phyloP scores from a whole-genome alignment of 1,140 invertebrate genomes.

The Scaptomyza hsui region DNA sequence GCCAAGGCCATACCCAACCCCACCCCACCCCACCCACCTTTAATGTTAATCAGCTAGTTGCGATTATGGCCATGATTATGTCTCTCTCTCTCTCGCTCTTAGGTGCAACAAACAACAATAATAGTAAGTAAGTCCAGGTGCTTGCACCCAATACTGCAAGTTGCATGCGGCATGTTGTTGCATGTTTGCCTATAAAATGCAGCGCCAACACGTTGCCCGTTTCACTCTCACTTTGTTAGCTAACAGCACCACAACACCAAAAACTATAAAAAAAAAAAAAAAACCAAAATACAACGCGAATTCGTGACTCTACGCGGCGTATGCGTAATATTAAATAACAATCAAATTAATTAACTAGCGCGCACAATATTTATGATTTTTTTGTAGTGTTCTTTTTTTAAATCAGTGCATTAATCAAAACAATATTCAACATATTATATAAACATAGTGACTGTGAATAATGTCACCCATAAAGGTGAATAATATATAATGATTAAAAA shows the following conservation, averaged over 20 bases:
- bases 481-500: constrained; percentile 42
- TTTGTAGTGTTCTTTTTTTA: too few species aligned
- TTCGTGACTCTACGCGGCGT: constrained; percentile 27
- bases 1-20: constrained; percentile 26
- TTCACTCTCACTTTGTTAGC: constrained; percentile 79
- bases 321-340: constrained; percentile 33
- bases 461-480: constrained; percentile 68
- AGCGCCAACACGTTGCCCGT: constrained; percentile 48
- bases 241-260: constrained; percentile 47
- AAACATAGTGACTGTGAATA: constrained; percentile 42
- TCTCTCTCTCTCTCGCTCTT: neutral
- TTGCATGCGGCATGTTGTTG: neutral
- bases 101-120: constrained; percentile 15
- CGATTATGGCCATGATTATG: constrained; percentile 45
- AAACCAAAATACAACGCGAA: neutral
- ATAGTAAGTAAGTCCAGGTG: constrained; percentile 51
- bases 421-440: constrained; percentile 16
- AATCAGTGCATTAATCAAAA: neutral
- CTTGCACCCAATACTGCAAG: constrained; percentile 62
- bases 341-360: constrained; percentile 2
- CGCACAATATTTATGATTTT: neutral
- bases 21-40: neutral
- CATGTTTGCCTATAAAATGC: constrained; percentile 60
- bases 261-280: too few species aligned
- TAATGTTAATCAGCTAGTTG: constrained; percentile 36